Evolutionary conservation across 2,888 invertebrate species (phyloP).

Genomic region (Panzeria rudis): DNA sequence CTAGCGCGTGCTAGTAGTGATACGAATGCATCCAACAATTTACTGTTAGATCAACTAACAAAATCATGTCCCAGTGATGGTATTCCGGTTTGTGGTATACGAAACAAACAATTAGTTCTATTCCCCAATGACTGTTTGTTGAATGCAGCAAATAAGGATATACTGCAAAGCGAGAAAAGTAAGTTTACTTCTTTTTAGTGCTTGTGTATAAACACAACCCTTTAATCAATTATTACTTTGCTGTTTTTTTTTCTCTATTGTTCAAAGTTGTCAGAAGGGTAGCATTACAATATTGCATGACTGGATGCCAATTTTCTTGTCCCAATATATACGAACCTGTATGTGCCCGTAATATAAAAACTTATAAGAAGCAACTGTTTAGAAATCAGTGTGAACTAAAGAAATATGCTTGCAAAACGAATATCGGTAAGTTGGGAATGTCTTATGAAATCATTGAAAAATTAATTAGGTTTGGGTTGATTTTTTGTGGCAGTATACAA

Average conservation of each 20-base stretch:
- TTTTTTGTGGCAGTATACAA: background rate
- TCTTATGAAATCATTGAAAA: background rate
- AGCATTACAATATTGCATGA: constrained; percentile 70
- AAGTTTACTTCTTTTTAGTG: background rate
- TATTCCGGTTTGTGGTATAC: constrained; percentile 76
- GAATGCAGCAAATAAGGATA: constrained; percentile 75
- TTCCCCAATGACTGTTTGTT: constrained; percentile 78
- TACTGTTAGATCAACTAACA: constrained; percentile 47
- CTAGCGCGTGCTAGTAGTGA: constrained; percentile 32
- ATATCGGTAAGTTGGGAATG: constrained; percentile 60
- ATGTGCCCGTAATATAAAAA: constrained; percentile 74
- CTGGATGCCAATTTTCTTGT: constrained; percentile 76
- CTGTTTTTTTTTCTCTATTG: background rate
- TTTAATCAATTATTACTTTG: constrained; percentile 39
- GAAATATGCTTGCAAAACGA: constrained; percentile 73
- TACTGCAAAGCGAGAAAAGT: constrained; percentile 63
- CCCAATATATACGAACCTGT: constrained; percentile 68
- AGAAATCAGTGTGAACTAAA: constrained; percentile 76
- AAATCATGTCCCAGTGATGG: constrained; percentile 75
- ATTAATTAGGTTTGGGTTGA: background rate
- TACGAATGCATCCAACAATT: constrained; percentile 39
- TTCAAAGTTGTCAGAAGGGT: constrained; percentile 67
- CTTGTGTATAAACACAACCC: background rate
- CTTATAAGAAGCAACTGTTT: constrained; percentile 74
- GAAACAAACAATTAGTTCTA: constrained; percentile 74